Evolutionary conservation across 30 jellyfish, hydroid and myxozoan genomes (phyloP).

Genomic region (Haliclystus octoradiatus): DNA sequence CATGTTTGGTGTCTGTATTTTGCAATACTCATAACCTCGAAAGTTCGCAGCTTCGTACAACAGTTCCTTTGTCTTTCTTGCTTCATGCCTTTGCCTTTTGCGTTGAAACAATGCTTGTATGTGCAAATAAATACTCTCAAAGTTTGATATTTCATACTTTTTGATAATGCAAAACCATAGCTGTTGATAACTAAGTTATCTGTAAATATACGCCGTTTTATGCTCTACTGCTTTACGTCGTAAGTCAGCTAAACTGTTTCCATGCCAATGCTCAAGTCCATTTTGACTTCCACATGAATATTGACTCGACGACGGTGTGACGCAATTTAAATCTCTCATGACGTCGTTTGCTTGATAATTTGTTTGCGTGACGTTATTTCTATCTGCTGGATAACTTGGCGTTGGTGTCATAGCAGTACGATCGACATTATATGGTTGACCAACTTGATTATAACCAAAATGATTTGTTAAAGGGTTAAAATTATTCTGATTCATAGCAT

Average conservation of each 20-base stretch:
- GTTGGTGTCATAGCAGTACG: constrained; percentile 51
- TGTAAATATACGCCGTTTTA: constrained; percentile 50
- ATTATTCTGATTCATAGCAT: constrained; percentile 33
- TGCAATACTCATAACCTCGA: not conserved
- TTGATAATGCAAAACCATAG: too few species aligned
- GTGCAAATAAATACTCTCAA: too few species aligned
- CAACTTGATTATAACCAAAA: constrained; percentile 46
- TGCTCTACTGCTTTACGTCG: constrained; percentile 84
- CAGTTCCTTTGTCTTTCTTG: not conserved
- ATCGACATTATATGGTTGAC: constrained; percentile 53
- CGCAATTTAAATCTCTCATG: constrained; percentile 48
- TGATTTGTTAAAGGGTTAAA: constrained; percentile 46
- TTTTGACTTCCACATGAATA: constrained; percentile 68
- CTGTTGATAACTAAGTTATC: constrained; percentile 12
- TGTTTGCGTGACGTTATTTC: constrained; percentile 46
- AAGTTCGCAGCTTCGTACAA: not conserved
- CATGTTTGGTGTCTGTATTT: not conserved
- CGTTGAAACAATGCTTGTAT: not conserved
- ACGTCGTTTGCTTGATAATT: constrained; percentile 52
- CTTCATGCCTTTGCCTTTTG: not conserved
- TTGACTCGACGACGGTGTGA: constrained; percentile 33
- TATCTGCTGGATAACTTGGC: constrained; percentile 55
- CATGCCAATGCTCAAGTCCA: constrained; percentile 81
- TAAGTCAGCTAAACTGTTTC: constrained; percentile 68
- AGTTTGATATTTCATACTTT: too few species aligned